These are phyloP conservation scores for Alcis repandata DNA, from an alignment of 2,888 invertebrate genomes.

Conservation along the genomic window DNA sequence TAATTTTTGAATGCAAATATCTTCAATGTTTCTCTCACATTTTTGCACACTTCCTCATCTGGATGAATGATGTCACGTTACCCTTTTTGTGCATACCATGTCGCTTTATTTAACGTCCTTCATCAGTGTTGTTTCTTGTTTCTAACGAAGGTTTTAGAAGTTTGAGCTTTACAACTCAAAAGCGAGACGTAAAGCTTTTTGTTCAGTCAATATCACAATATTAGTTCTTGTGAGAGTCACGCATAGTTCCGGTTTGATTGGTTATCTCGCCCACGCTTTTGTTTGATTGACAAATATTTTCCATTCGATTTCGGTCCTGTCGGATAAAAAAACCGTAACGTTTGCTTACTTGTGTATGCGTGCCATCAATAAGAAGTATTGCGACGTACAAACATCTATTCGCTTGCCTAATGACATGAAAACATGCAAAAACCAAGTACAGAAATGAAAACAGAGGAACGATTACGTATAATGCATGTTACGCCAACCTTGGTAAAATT, in stretches of 20 bases:
- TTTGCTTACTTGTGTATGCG: slow-evolving; percentile 11
- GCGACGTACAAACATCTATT: slow-evolving; percentile 9
- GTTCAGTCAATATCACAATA: slow-evolving; percentile 19
- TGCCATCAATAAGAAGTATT: slow-evolving; percentile 16
- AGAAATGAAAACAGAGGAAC: slow-evolving; percentile 33
- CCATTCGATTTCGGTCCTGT: background rate
- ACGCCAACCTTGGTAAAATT: slow-evolving; percentile 61
- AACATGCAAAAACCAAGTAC: slow-evolving; percentile 29
- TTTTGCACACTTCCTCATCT: background rate
- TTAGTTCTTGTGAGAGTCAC: slow-evolving; percentile 30
- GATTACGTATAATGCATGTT: slow-evolving; percentile 43
- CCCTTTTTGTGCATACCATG: background rate
- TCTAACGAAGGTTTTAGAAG: slow-evolving; percentile 7
- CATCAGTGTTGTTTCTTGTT: slow-evolving; percentile 8
- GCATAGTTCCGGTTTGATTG: slow-evolving; percentile 30
- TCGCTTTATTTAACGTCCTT: background rate
- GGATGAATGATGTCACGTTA: background rate
- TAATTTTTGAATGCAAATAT: slow-evolving; percentile 1
- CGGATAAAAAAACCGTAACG: slow-evolving; percentile 2
- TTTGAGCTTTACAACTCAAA: background rate
- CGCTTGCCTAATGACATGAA: slow-evolving; percentile 19
- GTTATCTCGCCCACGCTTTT: slow-evolving; percentile 29
- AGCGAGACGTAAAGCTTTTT: slow-evolving; percentile 13
- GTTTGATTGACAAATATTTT: slow-evolving; percentile 28
- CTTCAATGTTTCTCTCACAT: background rate